These are phyloP conservation scores for Notolepis coatsorum DNA, from an alignment of 2,797 vertebrate genomes.

Conservation along the genomic window DNA sequence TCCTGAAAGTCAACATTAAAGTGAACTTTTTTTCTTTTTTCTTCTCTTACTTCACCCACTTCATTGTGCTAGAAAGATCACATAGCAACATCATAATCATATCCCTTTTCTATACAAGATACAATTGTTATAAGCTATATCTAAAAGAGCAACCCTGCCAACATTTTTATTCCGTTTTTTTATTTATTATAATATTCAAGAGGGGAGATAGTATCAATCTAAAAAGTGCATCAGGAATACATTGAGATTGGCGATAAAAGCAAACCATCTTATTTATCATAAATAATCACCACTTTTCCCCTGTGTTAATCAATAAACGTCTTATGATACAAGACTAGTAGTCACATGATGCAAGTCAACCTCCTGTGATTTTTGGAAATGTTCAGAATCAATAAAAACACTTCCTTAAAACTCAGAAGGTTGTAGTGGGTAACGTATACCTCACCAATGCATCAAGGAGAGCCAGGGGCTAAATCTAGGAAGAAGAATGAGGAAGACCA, in stretches of 20 bases:
- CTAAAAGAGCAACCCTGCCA: constrained; percentile 54
- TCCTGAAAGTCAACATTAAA: constrained; percentile 65
- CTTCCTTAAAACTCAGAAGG: constrained; percentile 51
- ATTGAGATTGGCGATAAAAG: constrained; percentile 75
- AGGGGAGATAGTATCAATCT: constrained; percentile 64
- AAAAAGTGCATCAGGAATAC: constrained; percentile 84
- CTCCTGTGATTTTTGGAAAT: constrained; percentile 44
- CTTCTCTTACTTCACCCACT: constrained; percentile 51
- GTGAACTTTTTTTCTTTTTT: constrained; percentile 35
- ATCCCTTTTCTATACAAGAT: constrained; percentile 67
- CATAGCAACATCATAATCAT: constrained; percentile 57
- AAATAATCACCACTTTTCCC: constrained; percentile 76
- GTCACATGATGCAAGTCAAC: constrained; percentile 68
- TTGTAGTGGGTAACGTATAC: constrained; percentile 7
- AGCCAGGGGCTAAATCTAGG: constrained; percentile 33
- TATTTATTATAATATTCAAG: constrained; percentile 50
- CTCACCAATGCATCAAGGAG: constrained; percentile 32
- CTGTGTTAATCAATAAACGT: constrained; percentile 71
- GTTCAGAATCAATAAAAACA: constrained; percentile 46
- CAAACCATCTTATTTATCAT: constrained; percentile 76
- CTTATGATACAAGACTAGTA: constrained; percentile 79
- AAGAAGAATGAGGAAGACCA: constrained; percentile 44
- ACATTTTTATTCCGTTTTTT: constrained; percentile 36
- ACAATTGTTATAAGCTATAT: constrained; percentile 55
- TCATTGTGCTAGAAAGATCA: constrained; percentile 58